A percentile compares a stretch with the other conserved stretches of the same genome.
phyloP scores from a whole-genome alignment of 1,140 invertebrate species.

The Drosophila jambulina region DNA sequence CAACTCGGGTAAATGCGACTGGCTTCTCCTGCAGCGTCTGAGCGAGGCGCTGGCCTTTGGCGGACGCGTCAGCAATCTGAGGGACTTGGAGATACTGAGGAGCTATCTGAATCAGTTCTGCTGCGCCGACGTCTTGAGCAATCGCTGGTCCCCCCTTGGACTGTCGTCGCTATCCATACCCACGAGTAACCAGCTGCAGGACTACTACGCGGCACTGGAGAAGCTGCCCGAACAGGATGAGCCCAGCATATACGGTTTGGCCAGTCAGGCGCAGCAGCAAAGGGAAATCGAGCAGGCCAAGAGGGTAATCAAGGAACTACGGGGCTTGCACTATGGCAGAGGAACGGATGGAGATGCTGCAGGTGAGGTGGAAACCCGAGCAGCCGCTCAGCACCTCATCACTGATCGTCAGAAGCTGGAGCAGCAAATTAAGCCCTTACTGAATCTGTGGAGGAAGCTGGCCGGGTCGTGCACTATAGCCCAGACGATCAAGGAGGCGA shows the following conservation, averaged over 20 bases:
- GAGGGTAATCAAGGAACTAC: constrained; percentile 66
- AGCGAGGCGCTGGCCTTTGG: constrained; percentile 94
- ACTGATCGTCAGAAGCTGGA: constrained; percentile 84
- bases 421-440: constrained; percentile 88
- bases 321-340: constrained; percentile 67
- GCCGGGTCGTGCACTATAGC: constrained; percentile 84
- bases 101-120: constrained; percentile 92
- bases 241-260: constrained; percentile 91
- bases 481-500: constrained; percentile 48
- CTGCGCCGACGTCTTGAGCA: constrained; percentile 87
- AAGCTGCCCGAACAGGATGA: constrained; percentile 89
- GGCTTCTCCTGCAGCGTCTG: constrained; percentile 93
- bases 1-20: constrained; percentile 86
- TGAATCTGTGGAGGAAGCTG: constrained; percentile 92
- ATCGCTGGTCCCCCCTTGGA: constrained; percentile 87
- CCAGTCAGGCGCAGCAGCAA: constrained; percentile 84
- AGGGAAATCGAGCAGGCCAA: constrained; percentile 69
- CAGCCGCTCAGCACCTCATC: not conserved
- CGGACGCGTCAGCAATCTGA: constrained; percentile 93
- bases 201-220: constrained; percentile 88
- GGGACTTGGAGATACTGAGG: constrained; percentile 91
- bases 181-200: constrained; percentile 86
- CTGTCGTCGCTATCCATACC: constrained; percentile 85
- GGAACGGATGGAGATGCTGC: not conserved
- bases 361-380: not conserved